Evolutionary conservation across 2,888 invertebrate species (phyloP).

Genomic region (Tipula unca): DNA sequence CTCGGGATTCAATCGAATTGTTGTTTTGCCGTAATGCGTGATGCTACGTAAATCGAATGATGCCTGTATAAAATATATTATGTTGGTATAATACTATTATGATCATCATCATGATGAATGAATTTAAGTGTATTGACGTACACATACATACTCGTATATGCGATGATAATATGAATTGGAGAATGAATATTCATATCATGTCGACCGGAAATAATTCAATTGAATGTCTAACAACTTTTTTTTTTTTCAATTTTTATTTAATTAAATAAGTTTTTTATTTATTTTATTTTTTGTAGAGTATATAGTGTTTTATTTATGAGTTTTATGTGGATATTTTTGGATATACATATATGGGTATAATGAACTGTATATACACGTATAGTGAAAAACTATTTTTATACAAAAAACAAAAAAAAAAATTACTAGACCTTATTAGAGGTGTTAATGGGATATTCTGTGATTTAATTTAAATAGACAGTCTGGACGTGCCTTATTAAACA

Average conservation of each 20-base stretch:
- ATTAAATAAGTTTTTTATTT: background rate
- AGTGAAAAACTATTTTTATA: background rate
- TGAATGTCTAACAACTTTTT: constrained; percentile 16
- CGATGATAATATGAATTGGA: background rate
- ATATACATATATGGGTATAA: background rate
- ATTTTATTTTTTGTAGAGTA: background rate
- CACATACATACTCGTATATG: background rate
- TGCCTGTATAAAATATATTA: background rate
- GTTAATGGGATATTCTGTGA: background rate
- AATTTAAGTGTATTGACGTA: background rate
- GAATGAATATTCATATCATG: constrained; percentile 19
- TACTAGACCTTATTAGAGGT: background rate
- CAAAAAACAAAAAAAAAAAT: background rate
- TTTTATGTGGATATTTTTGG: background rate
- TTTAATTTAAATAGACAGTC: too few relatives aligned
- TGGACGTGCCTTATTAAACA: too few relatives aligned
- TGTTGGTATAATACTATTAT: background rate
- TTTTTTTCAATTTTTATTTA: background rate
- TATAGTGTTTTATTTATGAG: background rate
- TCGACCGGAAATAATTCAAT: constrained; percentile 17
- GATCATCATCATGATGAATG: background rate
- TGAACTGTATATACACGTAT: background rate
- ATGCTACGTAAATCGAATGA: background rate
- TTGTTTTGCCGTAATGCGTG: too few relatives aligned
- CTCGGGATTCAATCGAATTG: too few relatives aligned